Base-by-base conservation (phyloP, 2,113 vertebrate species). In the Laticauda colubrina region DNA sequence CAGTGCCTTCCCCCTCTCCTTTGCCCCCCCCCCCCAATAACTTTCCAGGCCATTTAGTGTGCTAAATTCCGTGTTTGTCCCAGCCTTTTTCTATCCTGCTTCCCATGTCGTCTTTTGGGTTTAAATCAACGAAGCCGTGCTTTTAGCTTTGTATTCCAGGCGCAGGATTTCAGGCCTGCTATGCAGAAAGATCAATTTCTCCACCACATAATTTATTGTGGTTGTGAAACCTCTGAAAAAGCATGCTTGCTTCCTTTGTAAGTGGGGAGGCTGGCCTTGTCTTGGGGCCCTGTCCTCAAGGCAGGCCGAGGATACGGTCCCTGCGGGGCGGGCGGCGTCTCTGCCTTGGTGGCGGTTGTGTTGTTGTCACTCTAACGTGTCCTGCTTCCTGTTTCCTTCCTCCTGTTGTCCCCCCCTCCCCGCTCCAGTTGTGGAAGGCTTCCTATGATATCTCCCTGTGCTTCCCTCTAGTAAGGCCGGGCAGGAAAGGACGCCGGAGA, bases 381-480 rank as follows among this genome's bases (percentile, higher is more conserved):
- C 95, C 96, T 95, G 96, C 95, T 96, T 96, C 94, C 96, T 95
- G 85, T 95, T 97, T 94, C 95, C 92, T 95, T 96, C 64, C 93
- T 96, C 24, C n/a, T 11, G 18, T 6, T 18, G 0, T 34, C 1
- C 56, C 45, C 45, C 21, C 29, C 69, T 21, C 51, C 61, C n/a
- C 7, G 8, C 21, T 56, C 91, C 45, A 7, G 24, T 95, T 97
- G 97, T 97, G 95, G 92, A 96, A 97, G 96, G 94, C 97, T 97
- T 87, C 57, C 86, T 98, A 91, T 98, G 98, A 98, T 97, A 96
- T 98, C 97, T 98, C 96, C 53, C 97, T 98, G 97, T 98, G 98
- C 98, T 98, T 98, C 95, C 97, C 98, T 98, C 98, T 98, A 98
- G 98, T 98, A 96, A 98, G 98, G 97, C 98, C 97, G 98, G 98